Conservation (phyloP, 2,113 vertebrate genomes). For the Suricata suricatta region DNA sequence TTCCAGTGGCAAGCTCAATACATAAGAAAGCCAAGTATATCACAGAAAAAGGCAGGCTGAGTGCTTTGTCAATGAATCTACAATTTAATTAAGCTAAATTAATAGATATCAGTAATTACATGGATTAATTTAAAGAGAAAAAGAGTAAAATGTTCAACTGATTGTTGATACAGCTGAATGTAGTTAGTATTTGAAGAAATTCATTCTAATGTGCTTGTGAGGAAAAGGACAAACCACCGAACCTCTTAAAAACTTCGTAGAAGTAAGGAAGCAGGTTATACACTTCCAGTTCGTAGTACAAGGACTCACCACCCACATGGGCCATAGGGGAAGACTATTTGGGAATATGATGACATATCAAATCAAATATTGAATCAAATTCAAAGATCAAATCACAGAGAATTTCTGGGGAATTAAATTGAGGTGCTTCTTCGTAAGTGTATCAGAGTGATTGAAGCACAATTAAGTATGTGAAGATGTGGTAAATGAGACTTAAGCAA, state of each 20-base stretch:
- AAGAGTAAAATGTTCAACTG: neutral
- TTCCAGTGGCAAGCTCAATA: neutral
- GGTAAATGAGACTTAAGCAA: neutral
- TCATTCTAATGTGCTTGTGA: neutral
- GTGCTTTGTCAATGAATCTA: neutral
- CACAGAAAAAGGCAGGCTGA: neutral
- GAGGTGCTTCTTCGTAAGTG: neutral
- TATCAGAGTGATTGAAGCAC: constrained; percentile 29
- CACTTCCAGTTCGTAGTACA: neutral
- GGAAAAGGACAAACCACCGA: neutral
- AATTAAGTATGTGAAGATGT: neutral
- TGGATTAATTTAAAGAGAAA: neutral
- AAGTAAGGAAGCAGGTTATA: neutral
- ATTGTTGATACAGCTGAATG: neutral
- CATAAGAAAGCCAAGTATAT: neutral
- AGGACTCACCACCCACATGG: fast-evolving
- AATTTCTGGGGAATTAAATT: neutral
- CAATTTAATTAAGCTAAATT: neutral
- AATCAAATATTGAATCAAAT: no score
- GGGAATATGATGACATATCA: neutral
- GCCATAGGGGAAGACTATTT: no score
- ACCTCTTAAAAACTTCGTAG: neutral
- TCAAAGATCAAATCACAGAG: neutral
- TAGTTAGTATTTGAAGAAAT: neutral
- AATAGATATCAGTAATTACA: no score